Base-by-base conservation (phyloP, 2,888 invertebrate species). In the Ichneumon xanthorius region DNA sequence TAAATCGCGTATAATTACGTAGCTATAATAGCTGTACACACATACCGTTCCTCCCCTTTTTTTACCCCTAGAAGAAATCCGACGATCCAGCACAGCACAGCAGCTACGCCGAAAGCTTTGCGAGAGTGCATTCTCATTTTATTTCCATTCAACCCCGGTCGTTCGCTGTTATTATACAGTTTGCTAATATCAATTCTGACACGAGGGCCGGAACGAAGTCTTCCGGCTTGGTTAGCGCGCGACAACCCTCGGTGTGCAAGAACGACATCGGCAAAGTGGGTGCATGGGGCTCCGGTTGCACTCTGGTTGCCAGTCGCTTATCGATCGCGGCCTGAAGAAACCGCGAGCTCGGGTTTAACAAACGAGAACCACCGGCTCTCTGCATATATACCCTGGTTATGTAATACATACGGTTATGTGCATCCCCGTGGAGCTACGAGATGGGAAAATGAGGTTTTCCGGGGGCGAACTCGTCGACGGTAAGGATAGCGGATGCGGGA, bases 141-240 rank as follows among this genome's bases (percentile, higher is more conserved):
- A 37, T 7, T 81, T 61, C 48, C 45, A 68, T 75, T 68, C 37
- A 48, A 75, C 73, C 26, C 9, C 37, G 16, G 14, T 65, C 45
- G 68, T 75, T 70, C 48, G 50, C 19, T 63, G 68, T 75, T 75
- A 63, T 70, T 76, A 80, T 68, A 53, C 75, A 70, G 50, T 81
- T 68, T 75, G 73, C 75, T 73, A 30, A 73, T 80, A 81, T 81
- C 73, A 75, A 75, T 75, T 68, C 61, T 81, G 81, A 61, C 81
- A 81, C 81, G 81, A 61, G 37, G 16, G 70, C 73, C 75, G 81
- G 70, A 75, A 81, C 80, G 80, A 73, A 80, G 79, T 78, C 84
- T 84, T 87, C 87, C 85, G 86, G 86, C 82, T 86, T 87, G 73
- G 84, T 86, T 87, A 87, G 79, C 61, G 70, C 77, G 80, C 75